Base-by-base conservation (phyloP, 2,113 vertebrate species). In the Hydrochoerus hydrochaeris region DNA sequence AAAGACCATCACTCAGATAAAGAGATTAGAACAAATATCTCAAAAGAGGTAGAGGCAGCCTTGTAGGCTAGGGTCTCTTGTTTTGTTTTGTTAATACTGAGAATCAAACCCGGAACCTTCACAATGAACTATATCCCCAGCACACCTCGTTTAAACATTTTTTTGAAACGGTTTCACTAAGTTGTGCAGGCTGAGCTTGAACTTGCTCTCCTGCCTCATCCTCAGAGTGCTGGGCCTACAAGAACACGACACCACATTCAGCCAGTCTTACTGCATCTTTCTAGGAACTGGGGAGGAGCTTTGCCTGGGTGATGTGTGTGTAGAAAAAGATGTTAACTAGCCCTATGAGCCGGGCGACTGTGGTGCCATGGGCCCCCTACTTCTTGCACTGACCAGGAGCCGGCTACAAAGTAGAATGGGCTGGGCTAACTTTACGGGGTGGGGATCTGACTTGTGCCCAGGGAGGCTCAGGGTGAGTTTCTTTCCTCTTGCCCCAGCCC, bases 401-500 rank as follows among this genome's bases (percentile, higher is more conserved):
- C 26, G 8, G 82, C 58, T 92, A 71, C 85, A 92, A 96, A 46
- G 94, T 94, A 46, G 80, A 20, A 13, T 85, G 73, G 73, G 52
- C 20, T 85, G 67, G 69, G 38, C 20, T 30, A 83, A 84, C 58
- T 69, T 38, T 1, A 9, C 54, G 69, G 75, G 16, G 10, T 7
- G 46, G 46, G 6, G 49, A n/a, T 80, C 78, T 91, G 87, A 58
- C 71, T 81, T 58, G 38, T 41, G 65, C 77, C 3, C 22, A 44
- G 69, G 54, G 30, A 49, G 17, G 32, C 63, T 75, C 38, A 26
- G 35, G 41, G 32, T 8, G 58, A 60, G n/a, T 85, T 12, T 4
- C 19, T 30, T 52, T 63, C 13, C 96, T 97, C 54, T 94, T 89
- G 52, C 97, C 97, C 97, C 97, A 41, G 97, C 97, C 97, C 97